Evolutionary conservation across 2,113 vertebrate species (phyloP).

Genomic region (Plestiodon gilberti): DNA sequence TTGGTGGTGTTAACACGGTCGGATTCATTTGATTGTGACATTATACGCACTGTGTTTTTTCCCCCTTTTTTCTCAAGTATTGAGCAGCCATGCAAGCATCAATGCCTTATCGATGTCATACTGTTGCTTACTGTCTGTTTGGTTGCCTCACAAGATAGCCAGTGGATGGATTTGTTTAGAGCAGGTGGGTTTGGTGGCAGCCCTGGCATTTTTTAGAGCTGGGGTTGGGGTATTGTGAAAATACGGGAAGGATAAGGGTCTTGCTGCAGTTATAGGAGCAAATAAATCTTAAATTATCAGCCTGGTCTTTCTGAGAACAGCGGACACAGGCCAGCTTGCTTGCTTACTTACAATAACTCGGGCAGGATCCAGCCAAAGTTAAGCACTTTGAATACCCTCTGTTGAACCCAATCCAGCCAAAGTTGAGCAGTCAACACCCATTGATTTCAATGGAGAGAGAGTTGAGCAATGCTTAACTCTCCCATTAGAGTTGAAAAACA

Average conservation of each 20-base stretch:
- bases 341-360: conserved; percentile 23
- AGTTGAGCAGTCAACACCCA: background rate
- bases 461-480: background rate
- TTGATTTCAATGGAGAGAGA: background rate
- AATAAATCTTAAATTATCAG: conserved; percentile 29
- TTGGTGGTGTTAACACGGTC: conserved; percentile 59
- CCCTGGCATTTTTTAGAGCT: conserved; percentile 54
- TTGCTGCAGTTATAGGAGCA: background rate
- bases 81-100: conserved; percentile 65
- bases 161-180: conserved; percentile 40
- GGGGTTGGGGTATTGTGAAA: background rate
- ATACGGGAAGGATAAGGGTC: conserved; percentile 23
- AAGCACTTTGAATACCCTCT: background rate
- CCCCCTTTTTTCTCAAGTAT: conserved; percentile 24
- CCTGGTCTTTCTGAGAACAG: conserved; percentile 27
- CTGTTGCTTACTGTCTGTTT: conserved; percentile 57
- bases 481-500: background rate
- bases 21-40: conserved; percentile 60
- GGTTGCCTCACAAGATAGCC: conserved; percentile 28
- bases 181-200: conserved; percentile 19
- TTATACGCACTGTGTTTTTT: conserved; percentile 66
- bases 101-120: conserved; percentile 69
- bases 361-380: background rate
- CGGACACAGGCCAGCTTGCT: conserved; percentile 42
- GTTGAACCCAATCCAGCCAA: background rate